These are phyloP conservation scores for Rynchops niger DNA, from an alignment of 2,113 vertebrate genomes.

Conservation along the genomic window DNA sequence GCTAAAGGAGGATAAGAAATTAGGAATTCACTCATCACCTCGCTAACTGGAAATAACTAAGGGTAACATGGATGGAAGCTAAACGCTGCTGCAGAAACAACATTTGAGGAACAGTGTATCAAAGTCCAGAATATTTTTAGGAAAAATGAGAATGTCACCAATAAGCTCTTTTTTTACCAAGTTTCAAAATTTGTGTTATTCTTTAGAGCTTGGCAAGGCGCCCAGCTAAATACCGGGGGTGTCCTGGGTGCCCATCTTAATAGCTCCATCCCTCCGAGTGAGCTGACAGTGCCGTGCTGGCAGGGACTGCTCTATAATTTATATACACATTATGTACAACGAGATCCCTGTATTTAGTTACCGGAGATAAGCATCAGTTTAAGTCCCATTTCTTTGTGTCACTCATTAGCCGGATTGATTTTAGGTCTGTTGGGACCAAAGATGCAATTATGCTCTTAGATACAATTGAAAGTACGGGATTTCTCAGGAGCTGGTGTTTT, in stretches of 20 bases:
- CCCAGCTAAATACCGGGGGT: neutral
- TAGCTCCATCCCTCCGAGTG: rapidly evolving
- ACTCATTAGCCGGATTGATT: neutral
- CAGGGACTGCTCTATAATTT: constrained; percentile 11
- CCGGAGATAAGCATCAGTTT: neutral
- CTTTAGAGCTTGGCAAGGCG: neutral
- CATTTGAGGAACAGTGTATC: neutral
- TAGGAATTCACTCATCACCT: neutral
- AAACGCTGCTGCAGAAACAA: neutral
- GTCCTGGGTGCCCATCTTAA: neutral
- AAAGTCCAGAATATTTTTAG: neutral
- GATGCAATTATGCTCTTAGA: neutral
- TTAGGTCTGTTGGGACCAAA: neutral
- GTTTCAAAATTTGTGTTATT: neutral
- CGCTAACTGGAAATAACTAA: neutral
- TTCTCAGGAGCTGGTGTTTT: neutral
- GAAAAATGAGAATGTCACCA: neutral
- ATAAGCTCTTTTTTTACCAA: neutral
- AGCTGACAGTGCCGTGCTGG: neutral
- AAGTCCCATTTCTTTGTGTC: neutral
- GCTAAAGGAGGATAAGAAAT: neutral
- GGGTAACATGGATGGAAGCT: neutral
- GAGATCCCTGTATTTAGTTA: neutral
- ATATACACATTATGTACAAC: neutral
- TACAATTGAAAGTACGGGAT: neutral